These are phyloP conservation scores for Sebastes umbrosus DNA, from an alignment of 2,797 vertebrate genomes.

Conservation along the genomic window DNA sequence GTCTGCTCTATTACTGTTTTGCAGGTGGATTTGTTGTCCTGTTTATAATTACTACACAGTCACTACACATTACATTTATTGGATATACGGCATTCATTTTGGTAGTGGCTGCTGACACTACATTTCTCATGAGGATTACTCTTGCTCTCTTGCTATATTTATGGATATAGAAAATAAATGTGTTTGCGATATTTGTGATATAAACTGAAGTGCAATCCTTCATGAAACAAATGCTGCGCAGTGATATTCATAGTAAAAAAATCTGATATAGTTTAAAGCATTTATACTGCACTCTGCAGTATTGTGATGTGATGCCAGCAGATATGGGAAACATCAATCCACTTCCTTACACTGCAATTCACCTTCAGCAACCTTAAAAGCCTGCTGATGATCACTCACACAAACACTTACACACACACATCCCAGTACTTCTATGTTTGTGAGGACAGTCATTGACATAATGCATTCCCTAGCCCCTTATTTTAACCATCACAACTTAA, in stretches of 20 bases:
- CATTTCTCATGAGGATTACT: neutral
- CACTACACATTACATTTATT: neutral
- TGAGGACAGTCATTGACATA: neutral
- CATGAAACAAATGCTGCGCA: neutral
- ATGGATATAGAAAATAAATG: neutral
- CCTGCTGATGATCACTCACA: neutral
- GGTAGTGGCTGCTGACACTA: neutral
- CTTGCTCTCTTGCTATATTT: neutral
- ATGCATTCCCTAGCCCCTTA: neutral
- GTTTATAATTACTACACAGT: neutral
- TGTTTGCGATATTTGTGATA: neutral
- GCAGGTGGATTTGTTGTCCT: neutral
- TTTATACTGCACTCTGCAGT: neutral
- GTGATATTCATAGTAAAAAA: neutral
- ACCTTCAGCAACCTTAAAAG: slow-evolving; percentile 33
- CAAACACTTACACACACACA: neutral
- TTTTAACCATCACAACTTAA: too few relatives aligned
- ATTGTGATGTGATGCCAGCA: neutral
- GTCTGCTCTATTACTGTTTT: neutral
- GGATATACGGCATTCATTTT: neutral
- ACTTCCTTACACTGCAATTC: neutral
- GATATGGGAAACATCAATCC: slow-evolving; percentile 24
- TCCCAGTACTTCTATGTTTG: neutral
- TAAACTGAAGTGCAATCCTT: neutral
- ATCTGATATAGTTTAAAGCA: neutral